Evolutionary conservation across 2,797 vertebrate species (phyloP), one percentile per base, ranked within the genome.

Genomic region (Hirundo rustica): DNA sequence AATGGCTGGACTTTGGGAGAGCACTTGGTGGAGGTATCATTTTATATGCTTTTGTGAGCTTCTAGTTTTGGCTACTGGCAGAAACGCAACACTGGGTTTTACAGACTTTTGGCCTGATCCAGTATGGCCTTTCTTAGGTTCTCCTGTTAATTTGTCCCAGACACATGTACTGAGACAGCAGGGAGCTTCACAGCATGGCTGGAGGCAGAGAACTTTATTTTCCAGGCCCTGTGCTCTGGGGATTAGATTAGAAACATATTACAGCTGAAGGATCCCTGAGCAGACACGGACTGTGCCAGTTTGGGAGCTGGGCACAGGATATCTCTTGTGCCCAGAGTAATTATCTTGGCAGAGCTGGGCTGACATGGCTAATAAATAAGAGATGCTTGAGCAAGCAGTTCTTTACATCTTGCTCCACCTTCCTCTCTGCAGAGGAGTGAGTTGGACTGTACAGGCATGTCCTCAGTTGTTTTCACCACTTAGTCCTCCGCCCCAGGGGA

Each of bases 301-400:
- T 3, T 72, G 73, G 90, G 93, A 95, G 48, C 47, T 10, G 19
- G 88, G 90, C 22, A 3, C 76, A 81, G 89, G 79, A 30, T 29
- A 60, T 70, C 70, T 88, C 38, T 27, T 89, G 73, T 94, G 79
- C 79, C 94, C 88, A 86, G 62, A 90, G 88, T 86, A 92, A 94
- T 94, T 94, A 93, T 70, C 48, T 74, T 96, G 85, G 88, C 84
- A 94, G 80, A 48, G 84, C 29, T 92, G 76, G 85, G 70, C 70
- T 95, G 85, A 78, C 90, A 62, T 0, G 23, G 66, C 76, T 94
- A 88, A 95, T 95, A 93, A 96, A 92, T 95, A 96, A 95, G 89
- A 95, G 73, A 94, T 96, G 85, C 81, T 94, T 86, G 51, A 95
- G 89, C 85, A 94, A 84, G 66, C 58, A 78, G 78, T 66, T 93